A percentile compares a stretch with the other conserved stretches of the same genome.
These are phyloP conservation scores for Lepilemur septentrionalis DNA, from an alignment of 2,797 vertebrate genomes.

Conservation along the genomic window DNA sequence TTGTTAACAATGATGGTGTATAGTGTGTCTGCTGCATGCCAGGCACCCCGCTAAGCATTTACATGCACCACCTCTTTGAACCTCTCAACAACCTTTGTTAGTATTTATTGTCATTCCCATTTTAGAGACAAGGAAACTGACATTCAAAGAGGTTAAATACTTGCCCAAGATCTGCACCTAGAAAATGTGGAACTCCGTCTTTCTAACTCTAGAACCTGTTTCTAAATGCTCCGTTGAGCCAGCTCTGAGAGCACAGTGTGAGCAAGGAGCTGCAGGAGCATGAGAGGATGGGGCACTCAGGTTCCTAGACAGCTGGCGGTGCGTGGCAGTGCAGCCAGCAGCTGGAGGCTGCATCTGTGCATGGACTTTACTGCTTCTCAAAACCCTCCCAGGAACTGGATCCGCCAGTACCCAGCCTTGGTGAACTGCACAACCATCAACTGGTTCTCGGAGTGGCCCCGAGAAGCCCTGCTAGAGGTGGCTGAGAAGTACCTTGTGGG, in stretches of 20 bases:
- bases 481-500: conserved; percentile 91
- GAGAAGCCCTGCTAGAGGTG: conserved; percentile 92
- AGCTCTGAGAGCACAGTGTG: neutral
- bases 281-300: neutral
- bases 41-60: neutral
- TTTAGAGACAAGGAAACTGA: neutral
- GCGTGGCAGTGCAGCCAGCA: neutral
- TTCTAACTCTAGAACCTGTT: neutral
- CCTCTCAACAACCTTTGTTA: neutral
- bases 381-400: conserved; percentile 84
- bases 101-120: neutral
- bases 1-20: neutral
- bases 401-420: conserved; percentile 93
- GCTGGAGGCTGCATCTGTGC: neutral
- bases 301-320: neutral
- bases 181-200: neutral
- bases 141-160: neutral
- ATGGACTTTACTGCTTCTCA: neutral
- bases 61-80: neutral
- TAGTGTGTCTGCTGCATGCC: neutral
- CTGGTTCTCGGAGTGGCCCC: conserved; percentile 95
- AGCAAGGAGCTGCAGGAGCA: neutral
- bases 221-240: neutral
- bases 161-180: neutral
- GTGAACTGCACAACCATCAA: conserved; percentile 94